phyloP scores from a whole-genome alignment of 2,888 invertebrate species.

The Mystacides longicornis region DNA sequence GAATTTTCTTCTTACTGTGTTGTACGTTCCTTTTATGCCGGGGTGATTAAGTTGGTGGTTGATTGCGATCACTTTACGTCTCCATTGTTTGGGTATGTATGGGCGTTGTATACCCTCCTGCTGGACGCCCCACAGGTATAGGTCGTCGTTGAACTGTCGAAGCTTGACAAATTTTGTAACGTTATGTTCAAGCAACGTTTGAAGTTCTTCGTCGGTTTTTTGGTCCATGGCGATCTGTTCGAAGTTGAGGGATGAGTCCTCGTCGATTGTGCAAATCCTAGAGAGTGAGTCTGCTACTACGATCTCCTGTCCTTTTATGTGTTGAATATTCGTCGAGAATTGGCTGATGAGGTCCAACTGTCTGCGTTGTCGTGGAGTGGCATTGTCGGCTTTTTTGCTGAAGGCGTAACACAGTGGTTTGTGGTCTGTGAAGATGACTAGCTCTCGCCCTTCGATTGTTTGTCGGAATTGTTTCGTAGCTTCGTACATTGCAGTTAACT shows the following conservation, averaged over 20 bases:
- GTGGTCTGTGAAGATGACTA: constrained; percentile 32
- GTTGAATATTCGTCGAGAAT: constrained; percentile 32
- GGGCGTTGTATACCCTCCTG: neutral
- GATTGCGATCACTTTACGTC: constrained; percentile 20
- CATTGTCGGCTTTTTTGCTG: constrained; percentile 28
- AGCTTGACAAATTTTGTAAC: neutral
- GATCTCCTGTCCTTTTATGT: constrained; percentile 31
- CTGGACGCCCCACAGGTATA: neutral
- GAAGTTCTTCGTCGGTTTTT: neutral
- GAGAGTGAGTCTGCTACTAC: constrained; percentile 32
- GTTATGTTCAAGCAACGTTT: neutral
- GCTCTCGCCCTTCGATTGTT: constrained; percentile 33
- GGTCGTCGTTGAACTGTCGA: no score
- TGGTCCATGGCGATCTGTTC: neutral
- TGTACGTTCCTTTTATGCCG: constrained; percentile 20
- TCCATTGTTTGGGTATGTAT: neutral
- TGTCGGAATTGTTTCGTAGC: constrained; percentile 32
- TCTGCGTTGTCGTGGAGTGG: constrained; percentile 31
- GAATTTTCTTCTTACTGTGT: constrained; percentile 28
- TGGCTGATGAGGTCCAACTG: constrained; percentile 32
- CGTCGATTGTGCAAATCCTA: constrained; percentile 17
- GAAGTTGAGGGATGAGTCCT: neutral
- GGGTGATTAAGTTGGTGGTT: constrained; percentile 27
- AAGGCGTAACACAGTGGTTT: constrained; percentile 33
- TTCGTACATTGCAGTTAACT: constrained; percentile 33